Conservation (phyloP, 1,140 invertebrate genomes). For the Philotrypesis tridentata region DNA sequence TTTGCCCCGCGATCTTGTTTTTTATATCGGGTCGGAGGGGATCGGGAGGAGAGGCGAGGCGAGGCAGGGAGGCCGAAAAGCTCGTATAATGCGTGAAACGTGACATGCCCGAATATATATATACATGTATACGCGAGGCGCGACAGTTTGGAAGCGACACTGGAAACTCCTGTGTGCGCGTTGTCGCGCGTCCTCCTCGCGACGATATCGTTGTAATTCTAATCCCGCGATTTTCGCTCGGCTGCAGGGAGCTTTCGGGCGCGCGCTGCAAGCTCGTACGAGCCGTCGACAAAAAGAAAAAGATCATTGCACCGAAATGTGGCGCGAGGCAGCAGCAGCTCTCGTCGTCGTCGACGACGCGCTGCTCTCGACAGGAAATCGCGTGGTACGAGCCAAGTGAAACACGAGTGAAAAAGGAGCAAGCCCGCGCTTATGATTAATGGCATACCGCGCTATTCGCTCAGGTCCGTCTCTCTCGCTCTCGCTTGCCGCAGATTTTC, state of each 20-base stretch:
- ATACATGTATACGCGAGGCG: too few species aligned
- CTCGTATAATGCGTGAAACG: neutral
- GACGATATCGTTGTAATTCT: too few species aligned
- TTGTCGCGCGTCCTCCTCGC: too few species aligned
- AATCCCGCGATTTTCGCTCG: too few species aligned
- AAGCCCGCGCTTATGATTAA: slow-evolving; percentile 29
- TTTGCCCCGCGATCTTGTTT: neutral
- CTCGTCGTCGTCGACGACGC: too few species aligned
- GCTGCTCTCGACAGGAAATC: slow-evolving; percentile 33
- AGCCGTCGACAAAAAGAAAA: neutral
- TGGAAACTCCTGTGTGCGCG: too few species aligned
- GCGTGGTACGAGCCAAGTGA: slow-evolving; percentile 27
- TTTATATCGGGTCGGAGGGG: neutral
- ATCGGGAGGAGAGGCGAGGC: too few species aligned
- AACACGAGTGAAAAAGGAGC: slow-evolving; percentile 21
- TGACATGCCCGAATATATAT: neutral
- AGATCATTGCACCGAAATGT: slow-evolving; percentile 9
- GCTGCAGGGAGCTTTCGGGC: too few species aligned
- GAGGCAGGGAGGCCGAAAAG: too few species aligned
- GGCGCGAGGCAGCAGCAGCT: slow-evolving; percentile 22
- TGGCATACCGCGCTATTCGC: slow-evolving; percentile 7
- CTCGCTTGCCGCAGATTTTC: slow-evolving; percentile 6
- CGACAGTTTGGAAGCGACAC: too few species aligned
- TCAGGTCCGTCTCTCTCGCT: too few species aligned
- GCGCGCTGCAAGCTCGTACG: neutral